A percentile compares a stretch with the other conserved stretches of the same genome.
These are phyloP conservation scores for Mobula hypostoma DNA, from an alignment of 2,113 vertebrate genomes.

Conservation along the genomic window DNA sequence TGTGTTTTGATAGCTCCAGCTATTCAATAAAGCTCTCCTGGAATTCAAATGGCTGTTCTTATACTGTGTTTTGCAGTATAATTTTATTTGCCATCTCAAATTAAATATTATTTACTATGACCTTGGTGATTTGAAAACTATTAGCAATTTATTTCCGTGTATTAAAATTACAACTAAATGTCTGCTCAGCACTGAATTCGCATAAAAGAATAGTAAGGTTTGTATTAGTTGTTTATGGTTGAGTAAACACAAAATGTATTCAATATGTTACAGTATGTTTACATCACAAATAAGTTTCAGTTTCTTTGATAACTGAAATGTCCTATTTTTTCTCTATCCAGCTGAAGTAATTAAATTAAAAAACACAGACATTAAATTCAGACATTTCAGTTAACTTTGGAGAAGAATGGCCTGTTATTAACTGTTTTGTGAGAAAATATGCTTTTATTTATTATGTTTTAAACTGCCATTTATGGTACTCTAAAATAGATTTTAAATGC, in stretches of 20 bases:
- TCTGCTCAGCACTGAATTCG: background rate
- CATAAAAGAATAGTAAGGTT: background rate
- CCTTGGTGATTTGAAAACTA: constrained; percentile 5
- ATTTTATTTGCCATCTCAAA: constrained; percentile 24
- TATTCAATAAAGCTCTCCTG: background rate
- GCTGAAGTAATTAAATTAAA: background rate
- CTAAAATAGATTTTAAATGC: constrained; percentile 33
- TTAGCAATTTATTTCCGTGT: constrained; percentile 29
- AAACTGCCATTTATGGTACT: background rate
- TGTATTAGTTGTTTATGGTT: constrained; percentile 19
- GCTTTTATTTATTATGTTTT: background rate
- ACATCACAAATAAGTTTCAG: background rate
- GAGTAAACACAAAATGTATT: background rate
- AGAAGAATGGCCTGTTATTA: background rate
- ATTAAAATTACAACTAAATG: constrained; percentile 31
- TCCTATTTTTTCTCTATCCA: background rate
- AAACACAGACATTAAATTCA: background rate
- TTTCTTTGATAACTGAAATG: background rate
- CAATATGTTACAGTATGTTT: background rate
- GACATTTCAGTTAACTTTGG: background rate
- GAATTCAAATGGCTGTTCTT: constrained; percentile 23
- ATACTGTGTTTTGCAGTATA: background rate
- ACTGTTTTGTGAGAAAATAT: background rate
- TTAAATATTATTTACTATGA: constrained; percentile 36
- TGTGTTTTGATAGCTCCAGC: background rate